phyloP scores from a whole-genome alignment of 2,113 vertebrate species.

The Lophochroa leadbeateri region DNA sequence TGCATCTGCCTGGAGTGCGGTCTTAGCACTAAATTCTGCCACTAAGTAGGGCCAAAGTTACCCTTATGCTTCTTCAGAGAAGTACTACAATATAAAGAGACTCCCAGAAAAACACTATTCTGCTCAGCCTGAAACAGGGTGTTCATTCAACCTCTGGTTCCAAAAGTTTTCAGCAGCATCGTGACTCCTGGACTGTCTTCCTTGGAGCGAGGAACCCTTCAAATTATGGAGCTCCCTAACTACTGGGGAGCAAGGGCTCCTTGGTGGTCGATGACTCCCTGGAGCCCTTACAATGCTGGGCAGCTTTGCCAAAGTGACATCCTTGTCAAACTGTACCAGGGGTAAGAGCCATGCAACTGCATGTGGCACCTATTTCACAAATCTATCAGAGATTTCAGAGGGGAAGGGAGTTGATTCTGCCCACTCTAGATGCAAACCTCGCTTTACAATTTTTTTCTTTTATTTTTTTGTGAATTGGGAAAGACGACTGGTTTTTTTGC shows the following conservation, averaged over 20 bases:
- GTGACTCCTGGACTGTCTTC: not conserved
- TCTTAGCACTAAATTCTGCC: not conserved
- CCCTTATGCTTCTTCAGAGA: not conserved
- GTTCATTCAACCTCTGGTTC: not conserved
- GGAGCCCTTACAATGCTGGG: not conserved
- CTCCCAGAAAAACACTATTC: not conserved
- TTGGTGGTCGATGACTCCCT: not conserved
- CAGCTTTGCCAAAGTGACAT: not conserved
- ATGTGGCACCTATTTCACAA: not conserved
- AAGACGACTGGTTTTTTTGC: not conserved
- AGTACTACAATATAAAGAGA: not conserved
- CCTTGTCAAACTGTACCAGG: not conserved
- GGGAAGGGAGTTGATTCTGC: not conserved
- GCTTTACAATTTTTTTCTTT: not conserved
- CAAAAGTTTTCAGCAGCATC: not conserved
- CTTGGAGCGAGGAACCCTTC: not conserved
- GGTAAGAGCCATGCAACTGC: not conserved
- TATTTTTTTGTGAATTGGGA: not conserved
- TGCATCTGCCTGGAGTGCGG: not conserved
- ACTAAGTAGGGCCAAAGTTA: not conserved
- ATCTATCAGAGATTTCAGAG: not conserved
- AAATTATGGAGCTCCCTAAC: not conserved
- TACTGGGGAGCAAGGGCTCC: not conserved
- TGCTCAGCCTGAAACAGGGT: not conserved
- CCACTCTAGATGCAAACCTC: not conserved